phyloP scores from a whole-genome alignment of 37 sponge, comb jelly and placozoan species.

The Hormiphora californensis region DNA sequence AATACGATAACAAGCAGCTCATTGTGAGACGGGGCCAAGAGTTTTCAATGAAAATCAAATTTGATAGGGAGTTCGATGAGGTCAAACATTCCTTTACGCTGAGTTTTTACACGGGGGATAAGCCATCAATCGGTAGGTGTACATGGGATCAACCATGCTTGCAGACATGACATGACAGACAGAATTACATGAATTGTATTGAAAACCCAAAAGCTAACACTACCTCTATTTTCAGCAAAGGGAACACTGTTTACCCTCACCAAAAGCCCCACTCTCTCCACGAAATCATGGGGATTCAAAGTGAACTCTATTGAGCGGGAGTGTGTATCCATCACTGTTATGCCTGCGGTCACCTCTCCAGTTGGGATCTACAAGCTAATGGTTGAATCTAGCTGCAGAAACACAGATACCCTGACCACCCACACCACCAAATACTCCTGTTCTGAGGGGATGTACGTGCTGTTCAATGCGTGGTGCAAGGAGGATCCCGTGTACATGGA shows the following conservation, averaged over 20 bases:
- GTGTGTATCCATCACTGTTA: not conserved
- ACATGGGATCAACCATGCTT: no score
- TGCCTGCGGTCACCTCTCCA: not conserved
- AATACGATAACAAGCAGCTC: conserved; percentile 16
- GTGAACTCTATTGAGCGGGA: not conserved
- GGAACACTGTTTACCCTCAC: conserved; percentile 25
- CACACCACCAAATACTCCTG: conserved; percentile 14
- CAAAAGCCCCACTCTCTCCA: not conserved
- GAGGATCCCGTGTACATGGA: conserved; percentile 65
- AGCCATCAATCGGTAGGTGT: conserved; percentile 23
- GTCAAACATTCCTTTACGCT: not conserved
- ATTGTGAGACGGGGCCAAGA: conserved; percentile 28
- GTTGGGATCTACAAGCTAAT: conserved; percentile 32
- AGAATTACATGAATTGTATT: no score
- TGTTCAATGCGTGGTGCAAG: conserved; percentile 37
- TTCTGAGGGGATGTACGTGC: not conserved
- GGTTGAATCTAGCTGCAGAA: not conserved
- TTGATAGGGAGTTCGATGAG: conserved; percentile 27
- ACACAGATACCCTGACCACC: not conserved
- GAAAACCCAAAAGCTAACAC: no score
- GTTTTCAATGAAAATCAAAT: conserved; percentile 16
- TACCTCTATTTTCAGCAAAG: conserved; percentile 1
- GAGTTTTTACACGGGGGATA: conserved; percentile 32
- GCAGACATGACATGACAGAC: no score
- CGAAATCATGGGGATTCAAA: not conserved